Evolutionary conservation across 1,140 invertebrate species (phyloP), one percentile per base, ranked within the genome.

Genomic region (Drosophila oshimai): DNA sequence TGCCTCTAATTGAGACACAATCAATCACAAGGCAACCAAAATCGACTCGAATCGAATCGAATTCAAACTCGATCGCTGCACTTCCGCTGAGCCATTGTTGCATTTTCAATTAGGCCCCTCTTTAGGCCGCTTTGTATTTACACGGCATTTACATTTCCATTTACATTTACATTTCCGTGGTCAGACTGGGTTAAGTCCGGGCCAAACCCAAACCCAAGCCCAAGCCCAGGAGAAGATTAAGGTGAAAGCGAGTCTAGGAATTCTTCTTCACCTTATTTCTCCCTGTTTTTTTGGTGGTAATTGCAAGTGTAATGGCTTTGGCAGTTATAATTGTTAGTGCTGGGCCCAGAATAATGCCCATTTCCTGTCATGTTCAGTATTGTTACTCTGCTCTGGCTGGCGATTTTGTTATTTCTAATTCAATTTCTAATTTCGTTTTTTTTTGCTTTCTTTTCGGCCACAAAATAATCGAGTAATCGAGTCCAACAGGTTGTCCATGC

Each of bases 201-300:
- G 18, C 18, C 6, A 24, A 17, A 37, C 26, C 45, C 17, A 28
- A 42, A 29, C 9, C 49, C 24, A 62, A 76, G 58, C 42, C 60
- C 28, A 65, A 34, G 49, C 44, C 53, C 42, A 3, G n/a, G 37
- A 45, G 17, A 26, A 65, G 31, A 39, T 46, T 67, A 68, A 76
- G 58, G 77, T 80, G 72, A 80, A 80, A 81, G 77, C 78, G 36
- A 67, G 62, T 76, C 81, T 81, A 54, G 33, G 53, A 65, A 81
- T 81, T 81, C 55, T 64, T 41, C 54, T 42, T 18, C 22, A n/a
- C n/a, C n/a, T n/a, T n/a, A 51, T 67, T 18, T 54, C 33, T 50
- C 7, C 26, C 65, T 44, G 34, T 13, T 12, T 49, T 28, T 45
- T 45, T 24, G 28, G 53, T 51, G 60, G 29, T 68, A 67, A 67